Evolutionary conservation across 2,888 invertebrate species (phyloP), one percentile per base, ranked within the genome.

Genomic region (Blastobasis lacticolella): DNA sequence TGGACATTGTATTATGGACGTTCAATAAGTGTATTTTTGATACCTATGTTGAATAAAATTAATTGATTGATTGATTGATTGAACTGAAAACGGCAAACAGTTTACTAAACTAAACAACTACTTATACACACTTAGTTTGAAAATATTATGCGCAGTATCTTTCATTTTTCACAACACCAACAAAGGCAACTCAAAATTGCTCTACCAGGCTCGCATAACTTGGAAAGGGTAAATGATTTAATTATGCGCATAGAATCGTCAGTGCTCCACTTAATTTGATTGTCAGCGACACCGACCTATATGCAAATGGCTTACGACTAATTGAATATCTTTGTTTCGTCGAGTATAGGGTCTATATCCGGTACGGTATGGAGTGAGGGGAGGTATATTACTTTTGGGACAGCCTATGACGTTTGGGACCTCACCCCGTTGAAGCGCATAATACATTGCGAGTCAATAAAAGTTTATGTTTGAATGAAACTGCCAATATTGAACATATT

Each of bases 321-420:
- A 87, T 86, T 85, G 86, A 86, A 85, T 86, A 83, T 81, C 80
- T 79, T 76, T 82, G 86, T 86, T 73, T 70, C 60, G 53, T 65
- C 64, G 42, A 8, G 5, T 5, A 5, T 42, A 8, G 42, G 42
- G 42, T 23, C 23, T 3, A 23, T 23, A 23, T 23, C 23, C 23
- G 1, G 23, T 23, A 23, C 23, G 23, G 23, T 23, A 23, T 23
- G 23, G 63, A 58, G 56, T 55, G 55, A 23, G 49, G 44, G 38
- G 38, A 38, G 23, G 23, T 23, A 23, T 23, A 23, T 23, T 23
- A 23, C 23, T 23, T 48, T 63, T 65, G 73, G 74, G 71, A 66
- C 57, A 58, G 67, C 69, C 65, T 57, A 76, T 75, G 75, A 74
- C 79, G 78, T 75, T 69, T 69, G 67, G 69, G 69, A 66, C 46